Base-by-base conservation (phyloP, 64 coral and sea anemone genomes). In the Acropora yongei region DNA sequence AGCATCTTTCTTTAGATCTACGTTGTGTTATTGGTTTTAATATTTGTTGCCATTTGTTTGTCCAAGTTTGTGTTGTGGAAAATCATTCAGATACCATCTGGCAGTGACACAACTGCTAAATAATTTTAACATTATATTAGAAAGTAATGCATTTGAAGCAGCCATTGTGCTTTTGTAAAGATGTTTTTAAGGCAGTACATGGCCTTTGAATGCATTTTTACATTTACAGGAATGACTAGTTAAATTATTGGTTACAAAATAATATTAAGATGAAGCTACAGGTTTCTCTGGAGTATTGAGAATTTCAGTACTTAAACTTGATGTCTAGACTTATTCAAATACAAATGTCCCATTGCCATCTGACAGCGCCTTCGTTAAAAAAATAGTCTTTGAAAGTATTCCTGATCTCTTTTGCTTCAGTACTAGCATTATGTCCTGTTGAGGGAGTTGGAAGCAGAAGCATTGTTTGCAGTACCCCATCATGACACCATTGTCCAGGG, bases 391-490 rank as follows among this genome's bases (percentile, higher is more conserved):
- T 63, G 60, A 63, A 63, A 71, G 68, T 39, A 71, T 71, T 71
- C 68, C 68, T 71, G 68, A 71, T 71, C 68, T 71, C 68, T 71
- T 71, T 71, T 71, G 68, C 68, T 71, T 71, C 68, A 71, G 17
- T 71, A 71, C 68, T 71, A 71, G 68, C 68, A 71, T 71, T 71
- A 71, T 71, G 19, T 71, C 68, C 1, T 71, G 68, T 71, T 71
- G 68, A 71, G 20, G 17, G 68, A 41, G 68, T 71, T 71, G 20
- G 68, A 71, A 71, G 68, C 6, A 3, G 68, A 41, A 71, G 68
- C 68, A 71, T 71, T 8, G 18, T 71, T 71, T 71, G 68, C 68
- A 71, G 68, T 71, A 71, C 68, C 68, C 68, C 68, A 71, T 71
- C 68, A 71, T 71, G 68, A 71, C 18, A 19, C 68, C 68, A 90